phyloP scores from a whole-genome alignment of 1,140 invertebrate genomes.

The Neomicropteryx cornuta region DNA sequence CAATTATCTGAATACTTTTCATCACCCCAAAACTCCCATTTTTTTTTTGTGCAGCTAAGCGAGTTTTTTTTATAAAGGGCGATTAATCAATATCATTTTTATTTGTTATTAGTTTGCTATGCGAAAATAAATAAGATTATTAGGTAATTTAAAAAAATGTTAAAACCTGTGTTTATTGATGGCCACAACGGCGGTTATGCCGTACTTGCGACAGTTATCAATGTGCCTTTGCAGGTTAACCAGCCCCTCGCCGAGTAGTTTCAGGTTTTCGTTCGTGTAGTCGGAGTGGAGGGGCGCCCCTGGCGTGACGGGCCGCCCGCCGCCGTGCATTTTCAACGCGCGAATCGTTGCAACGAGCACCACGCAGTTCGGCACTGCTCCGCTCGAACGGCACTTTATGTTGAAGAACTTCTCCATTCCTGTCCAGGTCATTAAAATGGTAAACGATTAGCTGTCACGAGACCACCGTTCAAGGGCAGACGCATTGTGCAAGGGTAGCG shows the following conservation, averaged over 20 bases:
- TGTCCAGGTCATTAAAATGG: conserved; percentile 17
- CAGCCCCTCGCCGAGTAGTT: conserved; percentile 78
- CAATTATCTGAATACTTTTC: too few relatives aligned
- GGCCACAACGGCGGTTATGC: conserved; percentile 91
- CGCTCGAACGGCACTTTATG: conserved; percentile 92
- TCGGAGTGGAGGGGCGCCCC: conserved; percentile 73
- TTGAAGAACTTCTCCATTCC: conserved; percentile 99
- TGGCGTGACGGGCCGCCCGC: conserved; percentile 79
- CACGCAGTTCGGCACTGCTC: conserved; percentile 75
- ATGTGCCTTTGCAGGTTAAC: conserved; percentile 92
- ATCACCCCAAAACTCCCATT: too few relatives aligned
- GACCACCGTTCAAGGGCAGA: too few relatives aligned
- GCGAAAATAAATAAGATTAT: not conserved
- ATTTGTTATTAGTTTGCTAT: too few relatives aligned
- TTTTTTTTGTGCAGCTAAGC: too few relatives aligned
- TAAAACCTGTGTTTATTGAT: conserved; percentile 75
- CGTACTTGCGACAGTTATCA: conserved; percentile 80
- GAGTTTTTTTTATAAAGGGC: too few relatives aligned
- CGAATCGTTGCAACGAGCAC: conserved; percentile 90
- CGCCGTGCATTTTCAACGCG: conserved; percentile 98
- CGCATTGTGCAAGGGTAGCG: too few relatives aligned
- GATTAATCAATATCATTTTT: too few relatives aligned
- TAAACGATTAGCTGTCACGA: too few relatives aligned
- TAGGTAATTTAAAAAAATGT: not conserved
- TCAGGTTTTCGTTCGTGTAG: conserved; percentile 83